These are phyloP conservation scores for Steinernema scapterisci DNA, from an alignment of 2,888 invertebrate genomes.

Conservation along the genomic window DNA sequence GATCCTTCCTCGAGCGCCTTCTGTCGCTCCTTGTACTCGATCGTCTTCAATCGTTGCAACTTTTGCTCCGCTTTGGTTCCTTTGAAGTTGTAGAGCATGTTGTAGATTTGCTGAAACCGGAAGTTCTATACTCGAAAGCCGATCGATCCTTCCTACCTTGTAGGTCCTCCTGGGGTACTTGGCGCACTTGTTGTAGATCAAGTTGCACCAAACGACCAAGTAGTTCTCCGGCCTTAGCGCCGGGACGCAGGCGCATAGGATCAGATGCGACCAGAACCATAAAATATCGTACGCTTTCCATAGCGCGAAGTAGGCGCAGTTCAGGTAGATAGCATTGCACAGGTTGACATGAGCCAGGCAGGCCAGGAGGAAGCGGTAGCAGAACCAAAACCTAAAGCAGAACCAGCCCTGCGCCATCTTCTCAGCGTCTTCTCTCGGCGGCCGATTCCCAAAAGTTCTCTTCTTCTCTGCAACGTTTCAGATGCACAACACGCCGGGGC, in stretches of 20 bases:
- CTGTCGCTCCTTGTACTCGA: slow-evolving; percentile 25
- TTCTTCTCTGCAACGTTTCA: too few relatives aligned
- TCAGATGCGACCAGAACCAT: slow-evolving; percentile 66
- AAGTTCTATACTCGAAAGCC: too few relatives aligned
- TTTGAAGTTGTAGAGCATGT: slow-evolving; percentile 49
- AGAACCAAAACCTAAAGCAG: slow-evolving; percentile 65
- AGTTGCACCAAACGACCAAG: slow-evolving; percentile 57
- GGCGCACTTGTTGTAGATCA: slow-evolving; percentile 53
- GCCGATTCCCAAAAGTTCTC: too few relatives aligned
- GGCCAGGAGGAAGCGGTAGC: slow-evolving; percentile 62
- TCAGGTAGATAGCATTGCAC: slow-evolving; percentile 57
- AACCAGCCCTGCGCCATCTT: slow-evolving; percentile 43
- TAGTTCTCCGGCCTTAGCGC: slow-evolving; percentile 58
- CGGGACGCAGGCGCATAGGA: slow-evolving; percentile 61
- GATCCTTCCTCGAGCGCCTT: not conserved
- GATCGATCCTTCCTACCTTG: slow-evolving; percentile 44
- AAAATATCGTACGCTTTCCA: slow-evolving; percentile 66
- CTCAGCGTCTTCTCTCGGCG: too few relatives aligned
- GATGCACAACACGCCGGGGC: too few relatives aligned
- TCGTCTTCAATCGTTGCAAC: slow-evolving; percentile 49
- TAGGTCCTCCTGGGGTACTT: slow-evolving; percentile 55
- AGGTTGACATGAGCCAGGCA: slow-evolving; percentile 65
- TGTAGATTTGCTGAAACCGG: slow-evolving; percentile 55
- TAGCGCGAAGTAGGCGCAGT: slow-evolving; percentile 62
- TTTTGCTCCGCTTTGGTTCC: slow-evolving; percentile 57